phyloP scores from a whole-genome alignment of 1,140 invertebrate species.

The Brachionus asplanchnoidis region DNA sequence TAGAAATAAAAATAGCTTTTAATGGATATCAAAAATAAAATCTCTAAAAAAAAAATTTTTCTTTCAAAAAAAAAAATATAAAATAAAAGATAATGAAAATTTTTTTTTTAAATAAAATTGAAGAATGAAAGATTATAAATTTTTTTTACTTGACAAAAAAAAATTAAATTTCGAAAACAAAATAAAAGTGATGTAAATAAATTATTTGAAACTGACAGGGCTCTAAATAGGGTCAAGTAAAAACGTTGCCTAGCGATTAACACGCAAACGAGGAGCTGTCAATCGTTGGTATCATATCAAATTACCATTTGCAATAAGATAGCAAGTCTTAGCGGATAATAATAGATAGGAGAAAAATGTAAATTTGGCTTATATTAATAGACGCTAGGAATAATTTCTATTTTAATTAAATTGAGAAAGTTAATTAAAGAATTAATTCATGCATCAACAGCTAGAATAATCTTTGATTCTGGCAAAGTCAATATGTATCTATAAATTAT shows the following conservation, averaged over 20 bases:
- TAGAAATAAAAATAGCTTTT: too few species aligned
- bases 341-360: not conserved
- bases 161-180: too few species aligned
- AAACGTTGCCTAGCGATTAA: not conserved
- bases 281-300: not conserved
- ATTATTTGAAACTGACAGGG: not conserved
- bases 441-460: conserved; percentile 33
- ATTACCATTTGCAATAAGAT: not conserved
- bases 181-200: too few species aligned
- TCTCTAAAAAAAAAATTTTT: too few species aligned
- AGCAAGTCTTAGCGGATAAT: not conserved
- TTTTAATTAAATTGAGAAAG: conserved; percentile 31
- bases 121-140: too few species aligned
- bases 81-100: too few species aligned
- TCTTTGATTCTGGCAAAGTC: not conserved
- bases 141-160: too few species aligned
- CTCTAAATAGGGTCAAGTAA: not conserved
- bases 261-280: not conserved
- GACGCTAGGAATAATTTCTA: not conserved
- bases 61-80: too few species aligned
- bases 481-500: conserved; percentile 39
- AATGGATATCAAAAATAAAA: too few species aligned
- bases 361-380: not conserved
- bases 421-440: conserved; percentile 40
- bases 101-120: too few species aligned